Evolutionary conservation across 2,113 vertebrate species (phyloP).

Genomic region (Crotalus helleri): DNA sequence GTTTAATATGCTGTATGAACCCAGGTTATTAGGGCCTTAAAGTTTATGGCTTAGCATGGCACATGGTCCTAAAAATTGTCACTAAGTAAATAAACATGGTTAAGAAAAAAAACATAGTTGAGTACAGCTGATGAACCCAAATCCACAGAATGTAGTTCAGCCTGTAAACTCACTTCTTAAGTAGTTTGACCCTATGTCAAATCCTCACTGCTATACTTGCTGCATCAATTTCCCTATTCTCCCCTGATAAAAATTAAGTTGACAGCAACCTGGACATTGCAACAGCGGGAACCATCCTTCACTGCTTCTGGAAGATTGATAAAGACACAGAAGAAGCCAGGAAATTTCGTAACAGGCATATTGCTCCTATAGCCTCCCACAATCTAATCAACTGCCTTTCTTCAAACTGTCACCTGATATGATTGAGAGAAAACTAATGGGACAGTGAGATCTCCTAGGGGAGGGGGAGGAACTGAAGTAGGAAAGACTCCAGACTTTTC

Average conservation of each 20-base stretch:
- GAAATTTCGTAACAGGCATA: neutral
- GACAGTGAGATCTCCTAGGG: neutral
- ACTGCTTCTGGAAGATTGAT: neutral
- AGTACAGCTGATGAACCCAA: neutral
- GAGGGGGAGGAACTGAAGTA: too few relatives aligned
- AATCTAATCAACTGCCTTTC: neutral
- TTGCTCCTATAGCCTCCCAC: neutral
- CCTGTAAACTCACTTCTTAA: neutral
- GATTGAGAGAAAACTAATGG: neutral
- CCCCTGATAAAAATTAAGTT: neutral
- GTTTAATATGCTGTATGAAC: neutral
- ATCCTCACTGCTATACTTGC: neutral
- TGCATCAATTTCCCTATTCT: neutral
- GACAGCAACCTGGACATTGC: neutral
- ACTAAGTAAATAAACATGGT: neutral
- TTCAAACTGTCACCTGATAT: neutral
- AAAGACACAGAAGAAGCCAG: neutral
- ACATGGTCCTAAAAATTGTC: neutral
- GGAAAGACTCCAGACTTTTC: neutral
- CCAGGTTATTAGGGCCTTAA: neutral
- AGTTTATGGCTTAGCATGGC: neutral
- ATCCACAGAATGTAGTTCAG: neutral
- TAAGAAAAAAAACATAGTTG: neutral
- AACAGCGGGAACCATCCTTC: neutral
- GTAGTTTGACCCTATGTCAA: neutral